Evolutionary conservation across 2,888 invertebrate genomes (phyloP), one percentile per base, ranked within the genome.

Genomic region (Tinea trinotella): DNA sequence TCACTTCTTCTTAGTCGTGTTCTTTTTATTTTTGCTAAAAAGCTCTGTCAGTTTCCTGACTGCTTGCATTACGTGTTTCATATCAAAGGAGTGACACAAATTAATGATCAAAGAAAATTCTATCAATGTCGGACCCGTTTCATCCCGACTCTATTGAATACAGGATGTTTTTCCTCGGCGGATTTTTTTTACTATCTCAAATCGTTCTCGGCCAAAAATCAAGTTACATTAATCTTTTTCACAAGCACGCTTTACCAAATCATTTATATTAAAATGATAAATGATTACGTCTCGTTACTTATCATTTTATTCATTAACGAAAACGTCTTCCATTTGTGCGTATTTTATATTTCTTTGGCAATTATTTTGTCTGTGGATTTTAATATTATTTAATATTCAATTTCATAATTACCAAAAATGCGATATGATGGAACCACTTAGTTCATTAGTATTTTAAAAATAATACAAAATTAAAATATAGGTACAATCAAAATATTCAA

Each of bases 71-170:
- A 40, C 40, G 40, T 40, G 40, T 19, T 46, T 46, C 46, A 46
- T 46, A 19, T 46, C 17, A 46, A 46, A 46, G 19, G 17, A 19
- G 46, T 46, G 46, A 19, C 46, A 46, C 46, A 46, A 46, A 46
- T 50, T 50, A 50, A 50, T 50, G 50, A 50, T 24, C 15, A 24
- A 24, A 24, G 24, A 50, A 50, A 50, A 50, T 50, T 50, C 50
- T 50, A 50, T 50, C 50, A 50, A 50, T 24, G 50, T 50, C 50
- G 50, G 50, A 50, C 50, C 50, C 50, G 50, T 50, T 50, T 50
- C 50, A 50, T 50, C 50, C 50, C 50, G 24, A 24, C 24, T 22
- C 50, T 48, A 48, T 48, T 48, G 48, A 50, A 50, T 50, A 22
- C 50, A 50, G 24, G 18, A 50, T 50, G 50, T 50, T 50, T 50